Base-by-base conservation (phyloP, 2,113 vertebrate genomes). In the Bos javanicus region DNA sequence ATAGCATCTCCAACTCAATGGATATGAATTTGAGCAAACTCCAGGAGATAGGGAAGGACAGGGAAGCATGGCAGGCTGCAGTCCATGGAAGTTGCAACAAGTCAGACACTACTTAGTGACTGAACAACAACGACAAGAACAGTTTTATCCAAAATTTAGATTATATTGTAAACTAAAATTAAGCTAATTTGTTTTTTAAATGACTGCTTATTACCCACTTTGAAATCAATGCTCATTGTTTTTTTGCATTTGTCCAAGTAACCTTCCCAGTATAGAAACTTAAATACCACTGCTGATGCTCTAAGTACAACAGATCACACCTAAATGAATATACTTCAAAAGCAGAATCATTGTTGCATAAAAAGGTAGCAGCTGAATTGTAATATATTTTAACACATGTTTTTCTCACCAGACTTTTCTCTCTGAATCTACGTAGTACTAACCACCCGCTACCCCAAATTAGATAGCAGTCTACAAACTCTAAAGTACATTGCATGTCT, bases 171-270 rank as follows among this genome's bases (percentile, higher is more conserved):
- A 96, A 64, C 56, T 94, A 74, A 95, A 97, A 92, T 81, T 84
- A 95, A 96, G 16, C 28, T 57, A 74, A 83, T 91, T 90, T 92
- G 10, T 56, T 96, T 39, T 78, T 74, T 83, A 94, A 96, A 67
- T 52, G 86, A 60, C 30, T 87, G 21, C 2, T 33, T 94, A 81
- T 67, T 92, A 86, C 1, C 48, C 50, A 95, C 57, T 93, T 96
- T 5, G 28, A 91, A 97, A 96, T 54, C 86, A 83, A 7, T 36
- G 5, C 3, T 94, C 19, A 46, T 52, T 96, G 9, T 87, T 93
- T 52, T 94, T 94, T 84, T 59, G 6, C 4, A 39, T 91, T 94
- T 91, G 17, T 94, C 16, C 64, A 93, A 91, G 46, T 96, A 25
- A 60, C 78, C 25, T 82, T 21, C 74, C 54, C 82, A 39, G 33